phyloP scores from a whole-genome alignment of 2,888 invertebrate species.

The Psylliodes chrysocephalus region DNA sequence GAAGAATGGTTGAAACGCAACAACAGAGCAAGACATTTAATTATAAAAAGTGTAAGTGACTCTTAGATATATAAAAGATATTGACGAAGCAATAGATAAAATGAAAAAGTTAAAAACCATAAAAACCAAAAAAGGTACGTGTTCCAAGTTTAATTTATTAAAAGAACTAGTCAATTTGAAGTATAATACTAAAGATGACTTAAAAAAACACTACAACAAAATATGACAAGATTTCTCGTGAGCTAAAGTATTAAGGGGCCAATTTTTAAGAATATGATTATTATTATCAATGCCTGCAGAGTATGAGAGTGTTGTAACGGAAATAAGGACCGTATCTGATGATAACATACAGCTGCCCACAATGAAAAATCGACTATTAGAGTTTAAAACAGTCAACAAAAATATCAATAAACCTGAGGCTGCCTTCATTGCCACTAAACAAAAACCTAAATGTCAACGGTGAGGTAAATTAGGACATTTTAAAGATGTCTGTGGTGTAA shows the following conservation, averaged over 20 bases:
- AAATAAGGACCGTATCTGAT: constrained; percentile 37
- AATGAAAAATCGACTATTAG: constrained; percentile 36
- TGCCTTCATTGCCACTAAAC: no score
- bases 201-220: constrained; percentile 36
- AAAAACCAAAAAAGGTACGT: constrained; percentile 33
- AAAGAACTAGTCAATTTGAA: constrained; percentile 26
- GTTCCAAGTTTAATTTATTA: constrained; percentile 26
- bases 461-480: no score
- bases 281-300: constrained; percentile 39
- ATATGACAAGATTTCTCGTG: constrained; percentile 36
- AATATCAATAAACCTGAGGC: constrained; percentile 10
- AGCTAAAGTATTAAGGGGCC: constrained; percentile 35
- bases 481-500: constrained; percentile 36
- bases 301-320: constrained; percentile 41
- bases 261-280: constrained; percentile 25
- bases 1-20: constrained; percentile 19
- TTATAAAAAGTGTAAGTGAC: constrained; percentile 31
- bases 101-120: constrained; percentile 36
- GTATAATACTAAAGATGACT: constrained; percentile 6
- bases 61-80: constrained; percentile 39
- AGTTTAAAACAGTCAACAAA: constrained; percentile 22
- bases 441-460: no score
- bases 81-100: constrained; percentile 35
- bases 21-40: background rate
- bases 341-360: constrained; percentile 28